Conservation (phyloP, 2,888 invertebrate genomes). For the Polydrusus tereticollis region DNA sequence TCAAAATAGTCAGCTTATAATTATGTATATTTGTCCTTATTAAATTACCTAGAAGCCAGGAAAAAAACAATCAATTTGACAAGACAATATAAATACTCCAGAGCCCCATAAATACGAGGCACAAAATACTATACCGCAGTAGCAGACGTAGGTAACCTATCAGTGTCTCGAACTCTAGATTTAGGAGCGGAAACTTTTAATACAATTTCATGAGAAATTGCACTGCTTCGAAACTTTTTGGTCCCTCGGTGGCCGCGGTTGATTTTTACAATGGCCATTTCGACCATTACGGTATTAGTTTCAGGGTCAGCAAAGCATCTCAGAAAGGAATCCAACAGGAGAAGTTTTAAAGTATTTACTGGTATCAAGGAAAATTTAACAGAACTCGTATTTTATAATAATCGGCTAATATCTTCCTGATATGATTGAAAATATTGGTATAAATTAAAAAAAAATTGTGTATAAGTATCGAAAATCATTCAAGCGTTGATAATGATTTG, state of each 20-base stretch:
- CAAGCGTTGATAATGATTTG: too few relatives aligned
- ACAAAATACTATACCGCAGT: conserved; percentile 34
- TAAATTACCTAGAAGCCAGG: neutral
- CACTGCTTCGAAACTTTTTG: conserved; percentile 53
- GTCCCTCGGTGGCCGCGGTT: conserved; percentile 50
- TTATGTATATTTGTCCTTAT: too few relatives aligned
- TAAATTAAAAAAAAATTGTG: too few relatives aligned
- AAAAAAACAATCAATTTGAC: neutral
- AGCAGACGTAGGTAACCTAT: conserved; percentile 54
- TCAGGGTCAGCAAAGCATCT: conserved; percentile 9
- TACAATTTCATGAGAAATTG: conserved; percentile 58
- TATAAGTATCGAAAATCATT: too few relatives aligned
- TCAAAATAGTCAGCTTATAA: too few relatives aligned
- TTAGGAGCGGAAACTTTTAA: conserved; percentile 57
- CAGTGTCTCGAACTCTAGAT: conserved; percentile 57
- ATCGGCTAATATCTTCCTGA: too few relatives aligned
- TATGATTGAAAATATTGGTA: too few relatives aligned
- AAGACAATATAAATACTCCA: conserved; percentile 4
- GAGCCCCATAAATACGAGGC: conserved; percentile 1
- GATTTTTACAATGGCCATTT: conserved; percentile 50
- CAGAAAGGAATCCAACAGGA: neutral
- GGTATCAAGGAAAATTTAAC: too few relatives aligned
- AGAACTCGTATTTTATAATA: neutral
- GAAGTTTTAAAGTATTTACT: neutral
- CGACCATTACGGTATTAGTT: conserved; percentile 21